Percentiles rank a stretch among this genome's conserved stretches.
These are phyloP conservation scores for Malthinus seriepunctatus DNA, from an alignment of 2,888 invertebrate genomes.

Conservation along the genomic window DNA sequence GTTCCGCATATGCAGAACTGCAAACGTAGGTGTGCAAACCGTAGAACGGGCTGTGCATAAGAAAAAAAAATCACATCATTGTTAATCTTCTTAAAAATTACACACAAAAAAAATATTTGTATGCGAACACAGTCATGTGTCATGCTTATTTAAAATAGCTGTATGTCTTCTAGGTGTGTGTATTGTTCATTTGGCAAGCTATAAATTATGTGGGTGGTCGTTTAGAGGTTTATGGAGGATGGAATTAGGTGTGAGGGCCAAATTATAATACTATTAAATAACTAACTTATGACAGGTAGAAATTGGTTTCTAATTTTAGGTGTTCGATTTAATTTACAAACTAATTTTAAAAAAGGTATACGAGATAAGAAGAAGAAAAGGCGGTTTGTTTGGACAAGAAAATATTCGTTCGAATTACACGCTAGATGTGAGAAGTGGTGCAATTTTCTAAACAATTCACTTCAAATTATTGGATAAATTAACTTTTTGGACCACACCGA, in stretches of 20 bases:
- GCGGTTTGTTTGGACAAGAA: too few species aligned
- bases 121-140: constrained; percentile 37
- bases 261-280: constrained; percentile 31
- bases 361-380: too few species aligned
- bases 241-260: constrained; percentile 31
- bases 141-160: constrained; percentile 43
- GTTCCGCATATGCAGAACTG: constrained; percentile 40
- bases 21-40: constrained; percentile 37
- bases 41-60: constrained; percentile 37
- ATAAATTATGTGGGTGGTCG: constrained; percentile 36
- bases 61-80: constrained; percentile 38
- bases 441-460: too few species aligned
- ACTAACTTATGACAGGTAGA: constrained; percentile 26
- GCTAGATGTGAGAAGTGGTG: too few species aligned
- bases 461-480: too few species aligned
- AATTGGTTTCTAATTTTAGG: constrained; percentile 21
- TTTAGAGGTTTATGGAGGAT: constrained; percentile 29
- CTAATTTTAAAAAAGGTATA: too few species aligned
- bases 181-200: constrained; percentile 38
- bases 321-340: not conserved
- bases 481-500: too few species aligned
- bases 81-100: constrained; percentile 39
- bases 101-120: constrained; percentile 33
- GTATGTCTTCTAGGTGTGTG: constrained; percentile 38
- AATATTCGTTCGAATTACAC: too few species aligned